Evolutionary conservation across 2,888 invertebrate genomes (phyloP), one percentile per base, ranked within the genome.

Genomic region (Caradrina kadenii): DNA sequence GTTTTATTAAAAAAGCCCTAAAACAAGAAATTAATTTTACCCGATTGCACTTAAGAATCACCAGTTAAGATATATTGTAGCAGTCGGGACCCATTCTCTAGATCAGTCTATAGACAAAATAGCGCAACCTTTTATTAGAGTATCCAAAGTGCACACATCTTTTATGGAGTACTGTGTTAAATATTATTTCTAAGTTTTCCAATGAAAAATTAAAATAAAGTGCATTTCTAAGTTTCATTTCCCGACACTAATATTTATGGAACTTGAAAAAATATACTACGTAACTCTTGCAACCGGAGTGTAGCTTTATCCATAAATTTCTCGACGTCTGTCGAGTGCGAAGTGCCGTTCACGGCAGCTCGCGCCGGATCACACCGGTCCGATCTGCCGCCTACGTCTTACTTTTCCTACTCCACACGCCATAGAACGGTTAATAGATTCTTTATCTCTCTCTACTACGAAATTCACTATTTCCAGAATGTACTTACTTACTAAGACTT

Each of bases 311-410:
- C 42, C 26, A 4, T 26, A 4, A 42, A 42, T 15, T 15, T 42
- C 45, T 15, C 15, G 45, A 17, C 45, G 4, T 17, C 60, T 80
- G 65, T 42, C 50, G 53, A 79, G 22, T 26, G 45, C 50, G 48
- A 53, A 39, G 45, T 26, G 31, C 52, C 21, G 22, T 6, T 17
- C 45, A 42, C 26, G 39, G 73, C 63, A 53, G 69, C 31, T 21
- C n/a, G 55, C 55, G 61, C 73, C 68, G 67, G 81, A 54, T 82
- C 21, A n/a, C 35, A 68, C 82, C 68, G 76, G 79, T 63, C 45
- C 19, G 6, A 59, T 60, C 82, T 66, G 48, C 63, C 63, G 8
- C 21, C 26, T 11, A 13, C 52, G n/a, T 42, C 49, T 42, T 21
- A 68, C 65, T 71, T 79, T 71, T 71, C 63, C 60, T 68, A 52